A percentile compares a stretch with the other conserved stretches of the same genome.
Conservation (phyloP, 2,113 vertebrate species). For the Cyprinodon variegatus region DNA sequence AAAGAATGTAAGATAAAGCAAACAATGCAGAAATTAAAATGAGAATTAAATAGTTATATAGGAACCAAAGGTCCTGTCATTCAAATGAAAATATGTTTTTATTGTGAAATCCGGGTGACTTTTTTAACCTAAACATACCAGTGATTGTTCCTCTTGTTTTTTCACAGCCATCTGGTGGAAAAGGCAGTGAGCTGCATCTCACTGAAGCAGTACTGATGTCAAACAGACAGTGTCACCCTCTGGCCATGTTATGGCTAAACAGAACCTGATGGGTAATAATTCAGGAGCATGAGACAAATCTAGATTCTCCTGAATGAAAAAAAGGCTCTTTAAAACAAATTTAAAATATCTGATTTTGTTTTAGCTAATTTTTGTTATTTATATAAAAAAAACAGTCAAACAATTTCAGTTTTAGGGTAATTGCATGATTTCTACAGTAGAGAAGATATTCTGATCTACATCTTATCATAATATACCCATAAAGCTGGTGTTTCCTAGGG, state of each 20-base stretch:
- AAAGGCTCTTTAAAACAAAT: background rate
- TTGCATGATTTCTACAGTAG: too few species aligned
- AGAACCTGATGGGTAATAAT: background rate
- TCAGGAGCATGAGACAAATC: background rate
- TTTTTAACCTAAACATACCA: background rate
- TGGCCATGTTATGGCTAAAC: conserved; percentile 10
- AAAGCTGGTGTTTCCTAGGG: too few species aligned
- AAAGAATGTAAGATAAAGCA: conserved; percentile 2
- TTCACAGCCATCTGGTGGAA: conserved; percentile 59
- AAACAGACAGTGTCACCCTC: conserved; percentile 62
- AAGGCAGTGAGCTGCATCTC: conserved; percentile 25
- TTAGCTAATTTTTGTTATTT: background rate
- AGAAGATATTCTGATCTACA: too few species aligned
- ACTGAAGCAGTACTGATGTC: conserved; percentile 45
- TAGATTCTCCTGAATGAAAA: background rate
- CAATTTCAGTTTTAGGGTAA: background rate
- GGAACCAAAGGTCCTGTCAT: background rate
- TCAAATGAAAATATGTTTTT: background rate
- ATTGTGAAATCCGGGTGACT: background rate
- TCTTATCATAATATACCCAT: too few species aligned
- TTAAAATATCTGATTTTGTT: background rate
- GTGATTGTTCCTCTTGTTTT: background rate
- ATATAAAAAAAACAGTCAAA: background rate
- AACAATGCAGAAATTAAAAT: background rate
- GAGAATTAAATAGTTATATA: background rate